phyloP scores from a whole-genome alignment of 2,113 vertebrate species.

The Triplophysa rosa region DNA sequence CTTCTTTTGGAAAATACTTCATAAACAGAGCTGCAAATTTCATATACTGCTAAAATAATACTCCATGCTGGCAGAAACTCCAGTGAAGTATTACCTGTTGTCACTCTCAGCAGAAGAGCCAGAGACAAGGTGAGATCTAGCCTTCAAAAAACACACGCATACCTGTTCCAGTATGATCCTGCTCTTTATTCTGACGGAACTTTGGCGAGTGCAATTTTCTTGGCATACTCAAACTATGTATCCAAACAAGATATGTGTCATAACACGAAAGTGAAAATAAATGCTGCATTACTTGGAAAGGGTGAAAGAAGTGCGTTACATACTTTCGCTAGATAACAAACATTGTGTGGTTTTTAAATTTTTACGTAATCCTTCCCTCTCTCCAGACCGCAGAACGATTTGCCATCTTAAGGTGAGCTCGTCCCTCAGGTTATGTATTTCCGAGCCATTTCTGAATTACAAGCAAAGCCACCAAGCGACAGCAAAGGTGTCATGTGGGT shows the following conservation, averaged over 20 bases:
- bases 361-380: slow-evolving; percentile 7
- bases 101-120: background rate
- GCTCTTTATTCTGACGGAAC: slow-evolving; percentile 23
- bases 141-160: slow-evolving; percentile 15
- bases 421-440: slow-evolving; percentile 56
- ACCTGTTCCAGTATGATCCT: background rate
- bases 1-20: too few relatives aligned
- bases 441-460: slow-evolving; percentile 52
- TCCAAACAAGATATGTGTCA: slow-evolving; percentile 22
- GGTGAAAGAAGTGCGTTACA: background rate
- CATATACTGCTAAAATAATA: background rate
- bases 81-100: background rate
- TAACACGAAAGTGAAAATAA: slow-evolving; percentile 32
- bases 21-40: background rate
- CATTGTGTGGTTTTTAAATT: background rate
- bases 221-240: background rate
- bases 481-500: slow-evolving; percentile 36
- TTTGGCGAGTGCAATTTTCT: slow-evolving; percentile 22
- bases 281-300: background rate
- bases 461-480: slow-evolving; percentile 44
- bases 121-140: background rate
- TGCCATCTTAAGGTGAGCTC: slow-evolving; percentile 40
- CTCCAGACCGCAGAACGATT: slow-evolving; percentile 36
- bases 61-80: background rate
- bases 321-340: slow-evolving; percentile 21